phyloP scores from a whole-genome alignment of 2,888 invertebrate species.

The Yponomeuta evonymella region DNA sequence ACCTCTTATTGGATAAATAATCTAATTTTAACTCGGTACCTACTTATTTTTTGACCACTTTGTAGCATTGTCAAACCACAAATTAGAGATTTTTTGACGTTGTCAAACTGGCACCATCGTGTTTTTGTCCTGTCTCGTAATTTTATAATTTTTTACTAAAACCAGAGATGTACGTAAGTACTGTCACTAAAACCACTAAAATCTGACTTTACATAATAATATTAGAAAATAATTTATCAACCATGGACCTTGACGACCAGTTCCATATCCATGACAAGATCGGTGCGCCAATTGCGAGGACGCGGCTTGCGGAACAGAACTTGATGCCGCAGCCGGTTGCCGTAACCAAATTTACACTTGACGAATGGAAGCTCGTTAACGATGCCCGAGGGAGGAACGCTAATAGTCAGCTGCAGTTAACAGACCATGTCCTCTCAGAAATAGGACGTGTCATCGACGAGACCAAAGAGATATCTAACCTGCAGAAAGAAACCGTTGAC shows the following conservation, averaged over 20 bases:
- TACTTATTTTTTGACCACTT: too few relatives aligned
- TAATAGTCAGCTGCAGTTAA: constrained; percentile 87
- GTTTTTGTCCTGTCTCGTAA: too few relatives aligned
- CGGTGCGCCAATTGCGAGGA: constrained; percentile 60
- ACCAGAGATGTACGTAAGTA: too few relatives aligned
- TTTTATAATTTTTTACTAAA: too few relatives aligned
- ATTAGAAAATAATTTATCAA: too few relatives aligned
- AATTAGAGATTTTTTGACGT: too few relatives aligned
- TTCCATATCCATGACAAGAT: constrained; percentile 59
- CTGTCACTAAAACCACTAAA: too few relatives aligned
- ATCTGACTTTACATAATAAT: too few relatives aligned
- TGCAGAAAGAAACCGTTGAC: constrained; percentile 87
- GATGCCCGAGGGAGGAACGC: constrained; percentile 76
- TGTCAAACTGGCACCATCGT: too few relatives aligned
- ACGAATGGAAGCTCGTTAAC: constrained; percentile 81
- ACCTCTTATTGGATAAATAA: too few relatives aligned
- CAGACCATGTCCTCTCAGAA: constrained; percentile 84
- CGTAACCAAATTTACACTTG: constrained; percentile 68
- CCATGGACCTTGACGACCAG: constrained; percentile 36
- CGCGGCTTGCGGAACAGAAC: constrained; percentile 58
- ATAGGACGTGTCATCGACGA: constrained; percentile 81
- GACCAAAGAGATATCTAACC: constrained; percentile 80
- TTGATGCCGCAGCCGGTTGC: constrained; percentile 68
- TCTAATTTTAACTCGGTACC: too few relatives aligned
- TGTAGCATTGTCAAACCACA: too few relatives aligned